Percentiles rank a stretch among this genome's conserved stretches.
These are phyloP conservation scores for Stegodyphus dumicola DNA, from an alignment of 1,140 invertebrate genomes.

Conservation along the genomic window DNA sequence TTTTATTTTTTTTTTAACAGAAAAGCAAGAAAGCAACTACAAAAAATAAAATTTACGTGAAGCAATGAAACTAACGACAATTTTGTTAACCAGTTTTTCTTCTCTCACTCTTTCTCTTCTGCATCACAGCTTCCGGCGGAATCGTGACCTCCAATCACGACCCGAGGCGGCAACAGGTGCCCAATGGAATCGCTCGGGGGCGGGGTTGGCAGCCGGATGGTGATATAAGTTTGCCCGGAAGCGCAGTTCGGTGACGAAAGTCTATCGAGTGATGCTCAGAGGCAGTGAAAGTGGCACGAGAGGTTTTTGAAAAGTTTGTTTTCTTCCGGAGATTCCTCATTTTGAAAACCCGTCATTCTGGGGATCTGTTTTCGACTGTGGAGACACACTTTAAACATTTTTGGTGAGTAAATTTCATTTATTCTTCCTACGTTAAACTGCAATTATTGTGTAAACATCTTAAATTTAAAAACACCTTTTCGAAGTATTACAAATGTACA, in stretches of 20 bases:
- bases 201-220: constrained; percentile 25
- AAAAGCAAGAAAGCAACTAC: not conserved
- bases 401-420: no score
- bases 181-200: constrained; percentile 27
- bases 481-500: no score
- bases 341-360: not conserved
- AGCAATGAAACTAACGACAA: not conserved
- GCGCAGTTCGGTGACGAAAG: constrained; percentile 31
- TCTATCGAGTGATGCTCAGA: constrained; percentile 20
- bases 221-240: constrained; percentile 54
- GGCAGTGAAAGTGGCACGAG: constrained; percentile 5
- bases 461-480: no score
- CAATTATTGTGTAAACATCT: no score
- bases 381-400: no score
- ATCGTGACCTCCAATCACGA: constrained; percentile 53
- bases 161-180: constrained; percentile 44
- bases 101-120: not conserved
- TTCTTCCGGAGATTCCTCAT: not conserved
- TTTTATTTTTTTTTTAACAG: not conserved
- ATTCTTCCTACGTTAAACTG: no score
- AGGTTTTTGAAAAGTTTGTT: not conserved
- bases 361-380: no score
- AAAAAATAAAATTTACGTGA: constrained; percentile 1
- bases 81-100: constrained; percentile 40
- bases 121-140: constrained; percentile 59